Base-by-base conservation (phyloP, 2,797 vertebrate species). In the Alexandromys oeconomus region DNA sequence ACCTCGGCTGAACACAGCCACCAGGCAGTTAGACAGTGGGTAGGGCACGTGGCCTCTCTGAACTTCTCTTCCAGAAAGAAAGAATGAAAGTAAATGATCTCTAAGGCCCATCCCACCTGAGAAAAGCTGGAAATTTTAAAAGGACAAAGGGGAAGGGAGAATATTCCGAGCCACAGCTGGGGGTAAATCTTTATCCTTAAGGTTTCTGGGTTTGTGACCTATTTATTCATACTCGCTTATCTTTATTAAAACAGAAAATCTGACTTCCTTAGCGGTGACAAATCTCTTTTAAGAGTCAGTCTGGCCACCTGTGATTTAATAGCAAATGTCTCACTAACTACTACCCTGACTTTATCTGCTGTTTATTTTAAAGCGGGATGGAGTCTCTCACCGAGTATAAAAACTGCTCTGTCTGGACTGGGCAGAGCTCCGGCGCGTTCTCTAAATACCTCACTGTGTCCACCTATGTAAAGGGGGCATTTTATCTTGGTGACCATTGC, bases 401-500 rank as follows among this genome's bases (percentile, higher is more conserved):
- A 97, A 92, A 65, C 43, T 37, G 77, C 80, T 89, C 91, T 89
- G 79, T 76, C 63, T 77, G 63, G 27, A 17, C 84, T 91, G 37
- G 97, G 48, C 10, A 59, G 37, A 65, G 43, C 40, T 90, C 79
- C 93, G 96, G 92, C n/a, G 43, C 65, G 14, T 63, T 96, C 82
- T 95, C 95, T 76, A 95, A 96, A 93, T 78, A 95, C 95, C 63
- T 69, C 46, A 21, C 12, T 96, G 17, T 40, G 61, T 63, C 48
- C 82, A 65, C 89, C 97, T 95, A 23, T 65, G 91, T 88, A 93
- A 85, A 57, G 90, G 63, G 77, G 48, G 14, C 92, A 89, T 97
- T 97, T 97, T 92, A 85, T 89, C 90, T 94, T 73, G 46, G 91
- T 96, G 92, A 77, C 95, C 67, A 82, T n/a, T 73, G 93, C 87